phyloP scores from a whole-genome alignment of 1,140 invertebrate species.

The Trissolcus basalis region DNA sequence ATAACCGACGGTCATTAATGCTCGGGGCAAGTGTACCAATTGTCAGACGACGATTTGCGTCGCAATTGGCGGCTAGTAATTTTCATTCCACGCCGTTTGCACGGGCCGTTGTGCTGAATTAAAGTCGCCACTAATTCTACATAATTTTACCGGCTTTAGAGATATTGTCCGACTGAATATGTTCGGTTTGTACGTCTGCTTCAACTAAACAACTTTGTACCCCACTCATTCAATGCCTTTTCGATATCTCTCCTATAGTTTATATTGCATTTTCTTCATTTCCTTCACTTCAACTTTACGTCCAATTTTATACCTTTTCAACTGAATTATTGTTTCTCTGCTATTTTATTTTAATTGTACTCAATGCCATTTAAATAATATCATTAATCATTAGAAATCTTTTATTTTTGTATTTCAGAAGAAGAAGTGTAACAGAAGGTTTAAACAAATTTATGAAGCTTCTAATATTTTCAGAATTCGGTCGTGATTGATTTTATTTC shows the following conservation, averaged over 20 bases:
- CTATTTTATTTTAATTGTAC: too few relatives aligned
- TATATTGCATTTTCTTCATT: not conserved
- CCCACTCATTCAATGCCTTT: not conserved
- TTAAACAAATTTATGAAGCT: too few relatives aligned
- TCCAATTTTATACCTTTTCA: too few relatives aligned
- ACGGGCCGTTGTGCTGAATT: conserved; percentile 66
- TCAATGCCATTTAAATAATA: too few relatives aligned
- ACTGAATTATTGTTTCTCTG: too few relatives aligned
- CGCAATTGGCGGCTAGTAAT: conserved; percentile 66
- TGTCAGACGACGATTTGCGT: conserved; percentile 66
- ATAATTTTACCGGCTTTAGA: conserved; percentile 44
- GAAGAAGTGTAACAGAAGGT: too few relatives aligned
- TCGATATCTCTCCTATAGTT: too few relatives aligned
- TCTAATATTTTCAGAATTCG: too few relatives aligned
- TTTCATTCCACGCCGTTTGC: conserved; percentile 58
- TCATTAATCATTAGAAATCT: too few relatives aligned
- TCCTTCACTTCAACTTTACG: too few relatives aligned
- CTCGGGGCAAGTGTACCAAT: conserved; percentile 65
- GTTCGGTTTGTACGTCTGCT: conserved; percentile 41
- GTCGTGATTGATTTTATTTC: too few relatives aligned
- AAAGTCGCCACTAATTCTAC: conserved; percentile 58
- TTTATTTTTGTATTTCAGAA: too few relatives aligned
- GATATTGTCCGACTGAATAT: conserved; percentile 41
- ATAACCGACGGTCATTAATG: conserved; percentile 65
- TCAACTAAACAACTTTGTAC: conserved; percentile 23